Base-by-base conservation (phyloP, 2,888 invertebrate species). In the Belgica antarctica region DNA sequence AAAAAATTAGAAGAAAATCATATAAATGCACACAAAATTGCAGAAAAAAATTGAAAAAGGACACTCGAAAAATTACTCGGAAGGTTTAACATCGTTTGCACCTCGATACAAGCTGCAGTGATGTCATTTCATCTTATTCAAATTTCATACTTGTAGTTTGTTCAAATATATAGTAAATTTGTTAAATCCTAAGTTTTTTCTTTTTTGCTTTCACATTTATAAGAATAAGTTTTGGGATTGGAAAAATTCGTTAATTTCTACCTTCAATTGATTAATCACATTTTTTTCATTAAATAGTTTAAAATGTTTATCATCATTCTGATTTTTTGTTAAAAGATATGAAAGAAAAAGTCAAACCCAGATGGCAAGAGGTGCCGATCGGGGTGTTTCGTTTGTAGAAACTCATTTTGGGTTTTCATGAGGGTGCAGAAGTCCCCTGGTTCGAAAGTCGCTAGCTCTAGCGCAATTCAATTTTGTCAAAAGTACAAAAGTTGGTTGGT, bases 211-310 rank as follows among this genome's bases (percentile, higher is more conserved):
- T 52, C 52, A 52, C 52, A 52, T 52, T 52, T 52, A 52, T 52
- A 52, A 41, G 41, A 41, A 52, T 52, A 52, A 8, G 17, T 52
- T 52, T 52, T 52, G 41, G 52, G 52, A 52, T 52, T 52, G 52
- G 52, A 22, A 52, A 41, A 52, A 52, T 52, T 52, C 22, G 52
- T 52, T 52, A 52, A 52, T 19, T 52, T 22, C 52, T 52, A 52
- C 52, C 12, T 62, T 62, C 34, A 63, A 63, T 63, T 63, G 63
- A 63, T 63, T 41, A 63, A 63, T 63, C 63, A 63, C 63, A 63
- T 63, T 63, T 63, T 36, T 57, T 61, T 61, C 22, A 52, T 52
- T 52, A 52, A 52, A 52, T 52, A 52, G 52, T 19, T 52, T 52
- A 52, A n/a, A n/a, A n/a, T 52, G 52, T 52, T 52, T 41, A 17